These are phyloP conservation scores for Drosophila limbata DNA, from an alignment of 2,888 invertebrate species.

Conservation along the genomic window DNA sequence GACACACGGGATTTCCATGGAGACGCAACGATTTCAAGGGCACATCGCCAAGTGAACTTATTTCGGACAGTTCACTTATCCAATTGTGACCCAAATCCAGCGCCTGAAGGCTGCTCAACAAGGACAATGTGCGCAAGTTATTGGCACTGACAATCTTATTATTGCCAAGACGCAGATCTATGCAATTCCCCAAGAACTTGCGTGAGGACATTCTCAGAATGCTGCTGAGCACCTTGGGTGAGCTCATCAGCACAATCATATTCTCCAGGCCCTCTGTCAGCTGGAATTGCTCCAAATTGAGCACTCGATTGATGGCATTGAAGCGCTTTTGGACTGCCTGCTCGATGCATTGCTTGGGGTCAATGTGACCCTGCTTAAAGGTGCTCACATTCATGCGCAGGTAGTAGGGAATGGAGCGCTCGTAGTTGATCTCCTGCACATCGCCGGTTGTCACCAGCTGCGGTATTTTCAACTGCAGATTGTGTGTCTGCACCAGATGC, in stretches of 20 bases:
- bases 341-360: conserved; percentile 74
- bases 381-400: conserved; percentile 79
- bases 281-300: conserved; percentile 80
- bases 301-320: conserved; percentile 73
- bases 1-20: conserved; percentile 82
- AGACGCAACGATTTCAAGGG: conserved; percentile 75
- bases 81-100: conserved; percentile 82
- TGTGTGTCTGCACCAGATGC: conserved; percentile 66
- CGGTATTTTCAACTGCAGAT: conserved; percentile 75
- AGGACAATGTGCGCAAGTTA: conserved; percentile 64
- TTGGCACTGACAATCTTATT: conserved; percentile 77
- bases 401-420: conserved; percentile 61
- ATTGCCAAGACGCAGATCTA: conserved; percentile 74
- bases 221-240: conserved; percentile 69
- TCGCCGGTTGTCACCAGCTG: conserved; percentile 17
- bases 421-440: conserved; percentile 12
- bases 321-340: conserved; percentile 75
- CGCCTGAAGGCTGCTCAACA: conserved; percentile 77
- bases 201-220: conserved; percentile 76
- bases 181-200: conserved; percentile 73
- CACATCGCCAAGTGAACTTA: conserved; percentile 70
- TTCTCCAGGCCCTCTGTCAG: conserved; percentile 74
- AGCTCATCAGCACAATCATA: conserved; percentile 75
- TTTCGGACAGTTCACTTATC: conserved; percentile 71
- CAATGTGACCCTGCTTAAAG: conserved; percentile 73